Base-by-base conservation (phyloP, 92 coral and sea anemone species). In the Palythoa grandiflora region DNA sequence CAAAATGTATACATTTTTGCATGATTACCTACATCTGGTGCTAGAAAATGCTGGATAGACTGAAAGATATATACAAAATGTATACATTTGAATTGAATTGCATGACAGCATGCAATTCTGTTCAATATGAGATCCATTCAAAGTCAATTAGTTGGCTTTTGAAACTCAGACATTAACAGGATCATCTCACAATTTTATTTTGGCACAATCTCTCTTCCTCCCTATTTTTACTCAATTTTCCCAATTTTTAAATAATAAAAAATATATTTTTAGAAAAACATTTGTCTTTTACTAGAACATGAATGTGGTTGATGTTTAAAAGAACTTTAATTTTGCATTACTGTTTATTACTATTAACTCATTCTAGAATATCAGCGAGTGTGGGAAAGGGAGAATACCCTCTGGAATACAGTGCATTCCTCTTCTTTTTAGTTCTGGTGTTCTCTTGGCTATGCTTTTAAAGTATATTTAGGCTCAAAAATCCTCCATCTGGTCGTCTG, bases 1-100 rank as follows among this genome's bases (percentile, higher is more conserved):
- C 61, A 55, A 55, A 55, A 55, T 55, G 61, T 55, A 55, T 55
- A 15, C 61, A 55, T 55, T 55, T 55, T 55, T 55, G 61, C 8
- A 55, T 55, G 61, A 2, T 2, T 2, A 12, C 61, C 8, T n/a
- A n/a, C 13, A 55, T 9, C 16, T 63, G 71, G 71, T 63, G 0
- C 71, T 16, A 63, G 71, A 54, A 63, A 63, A 63, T 63, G 71
- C 71, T 63, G 71, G 36, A 63, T 54, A 54, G 60, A 54, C 60
- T 2, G 60, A 1, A 54, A 54, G 60, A 54, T 54, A 0, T 54
- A 54, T 54, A 54, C 60, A 54, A 54, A 54, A 54, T 54, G 61
- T 54, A 54, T 54, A 54, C 61, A 54, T 54, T 54, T 54, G 9
- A 54, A 54, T 54, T 54, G 8, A 54, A 54, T 54, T 54, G 61